phyloP scores from a whole-genome alignment of 2,797 vertebrate species.

The Alauda arvensis region DNA sequence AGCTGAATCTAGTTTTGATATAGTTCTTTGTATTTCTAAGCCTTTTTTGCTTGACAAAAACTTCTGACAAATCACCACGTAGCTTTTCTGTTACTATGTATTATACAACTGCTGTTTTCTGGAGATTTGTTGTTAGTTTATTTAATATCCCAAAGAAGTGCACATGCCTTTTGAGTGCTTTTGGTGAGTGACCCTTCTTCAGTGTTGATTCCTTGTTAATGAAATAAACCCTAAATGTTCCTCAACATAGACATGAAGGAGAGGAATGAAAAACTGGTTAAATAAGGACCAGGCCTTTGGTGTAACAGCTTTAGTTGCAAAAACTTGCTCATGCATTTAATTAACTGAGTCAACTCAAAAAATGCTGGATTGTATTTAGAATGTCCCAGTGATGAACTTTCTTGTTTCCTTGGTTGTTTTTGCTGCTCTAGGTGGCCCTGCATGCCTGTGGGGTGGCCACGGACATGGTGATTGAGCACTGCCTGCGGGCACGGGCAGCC shows the following conservation, averaged over 20 bases:
- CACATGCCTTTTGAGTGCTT: background rate
- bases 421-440: slow-evolving; percentile 82
- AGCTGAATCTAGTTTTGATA: background rate
- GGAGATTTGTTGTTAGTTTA: background rate
- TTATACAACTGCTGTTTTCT: background rate
- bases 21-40: background rate
- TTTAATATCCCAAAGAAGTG: background rate
- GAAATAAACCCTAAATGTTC: background rate
- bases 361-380: background rate
- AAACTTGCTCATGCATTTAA: background rate
- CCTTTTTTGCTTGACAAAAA: background rate
- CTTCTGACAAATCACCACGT: background rate
- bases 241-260: background rate
- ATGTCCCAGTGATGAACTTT: background rate
- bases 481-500: slow-evolving; percentile 79
- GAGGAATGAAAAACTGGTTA: background rate
- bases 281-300: background rate
- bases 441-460: slow-evolving; percentile 96
- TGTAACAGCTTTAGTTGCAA: background rate
- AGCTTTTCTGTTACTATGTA: background rate
- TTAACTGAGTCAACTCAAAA: background rate
- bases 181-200: background rate
- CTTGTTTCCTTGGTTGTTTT: background rate
- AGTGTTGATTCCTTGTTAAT: background rate
- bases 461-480: slow-evolving; percentile 94